These are phyloP conservation scores for Canis aureus DNA, from an alignment of 2,113 vertebrate genomes.

Conservation along the genomic window DNA sequence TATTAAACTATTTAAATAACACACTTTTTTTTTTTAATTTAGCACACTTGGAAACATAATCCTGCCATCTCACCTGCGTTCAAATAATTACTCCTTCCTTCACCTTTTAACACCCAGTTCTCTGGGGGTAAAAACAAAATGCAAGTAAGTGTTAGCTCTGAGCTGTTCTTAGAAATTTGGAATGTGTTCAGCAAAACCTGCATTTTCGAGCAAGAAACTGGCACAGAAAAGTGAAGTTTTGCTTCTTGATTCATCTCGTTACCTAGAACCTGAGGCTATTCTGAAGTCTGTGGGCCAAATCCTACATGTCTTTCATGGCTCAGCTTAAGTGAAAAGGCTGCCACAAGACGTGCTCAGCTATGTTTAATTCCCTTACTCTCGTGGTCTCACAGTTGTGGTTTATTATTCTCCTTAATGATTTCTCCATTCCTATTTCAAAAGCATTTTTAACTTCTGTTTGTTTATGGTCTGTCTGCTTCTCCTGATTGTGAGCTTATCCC, in stretches of 20 bases:
- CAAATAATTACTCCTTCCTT: not conserved
- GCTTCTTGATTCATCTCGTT: not conserved
- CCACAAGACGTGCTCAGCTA: fast-evolving
- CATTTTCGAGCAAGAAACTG: not conserved
- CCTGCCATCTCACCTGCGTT: not conserved
- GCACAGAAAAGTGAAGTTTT: not conserved
- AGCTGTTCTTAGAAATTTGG: not conserved
- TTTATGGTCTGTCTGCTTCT: not conserved
- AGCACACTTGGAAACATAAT: not conserved
- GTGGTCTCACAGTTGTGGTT: not conserved
- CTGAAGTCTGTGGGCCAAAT: not conserved
- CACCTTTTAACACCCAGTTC: not conserved
- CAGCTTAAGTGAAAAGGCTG: not conserved
- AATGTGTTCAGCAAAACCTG: not conserved
- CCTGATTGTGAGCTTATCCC: not conserved
- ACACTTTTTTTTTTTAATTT: not conserved
- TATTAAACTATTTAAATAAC: not conserved
- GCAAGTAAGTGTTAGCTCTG: not conserved
- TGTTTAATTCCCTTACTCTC: not conserved
- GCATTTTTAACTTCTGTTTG: not conserved
- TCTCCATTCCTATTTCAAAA: not conserved
- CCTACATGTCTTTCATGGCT: not conserved
- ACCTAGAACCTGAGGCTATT: not conserved
- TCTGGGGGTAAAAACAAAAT: not conserved
- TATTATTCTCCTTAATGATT: not conserved